phyloP scores from a whole-genome alignment of 2,113 vertebrate species.

The Narcine bancroftii region DNA sequence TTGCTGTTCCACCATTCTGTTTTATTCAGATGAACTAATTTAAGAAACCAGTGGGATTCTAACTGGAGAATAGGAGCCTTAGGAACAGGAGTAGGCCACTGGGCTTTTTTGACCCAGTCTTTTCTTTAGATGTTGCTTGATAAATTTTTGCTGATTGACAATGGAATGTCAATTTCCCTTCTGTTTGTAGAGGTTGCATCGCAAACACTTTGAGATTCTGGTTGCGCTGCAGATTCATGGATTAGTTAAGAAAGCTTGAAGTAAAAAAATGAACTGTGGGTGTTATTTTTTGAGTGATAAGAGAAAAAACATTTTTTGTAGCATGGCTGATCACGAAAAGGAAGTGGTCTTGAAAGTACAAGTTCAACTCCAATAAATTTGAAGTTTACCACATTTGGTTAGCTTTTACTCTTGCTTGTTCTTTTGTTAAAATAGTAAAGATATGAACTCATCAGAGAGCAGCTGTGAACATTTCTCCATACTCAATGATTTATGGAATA shows the following conservation, averaged over 20 bases:
- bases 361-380: background rate
- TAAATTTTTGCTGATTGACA: background rate
- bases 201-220: background rate
- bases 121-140: background rate
- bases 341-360: background rate
- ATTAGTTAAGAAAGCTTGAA: background rate
- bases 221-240: background rate
- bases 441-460: background rate
- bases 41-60: background rate
- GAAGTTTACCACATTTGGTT: background rate
- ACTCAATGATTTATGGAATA: background rate
- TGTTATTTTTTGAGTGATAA: background rate
- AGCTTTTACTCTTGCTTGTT: background rate
- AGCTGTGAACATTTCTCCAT: background rate
- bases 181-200: background rate
- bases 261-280: background rate
- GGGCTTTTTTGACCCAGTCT: background rate
- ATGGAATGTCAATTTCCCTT: background rate
- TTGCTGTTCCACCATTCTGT: background rate
- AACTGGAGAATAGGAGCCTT: background rate
- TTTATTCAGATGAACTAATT: background rate
- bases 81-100: background rate
- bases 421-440: background rate
- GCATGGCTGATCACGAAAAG: background rate
- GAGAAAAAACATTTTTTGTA: background rate